Base-by-base conservation (phyloP, 2,113 vertebrate species). In the Ctenomys sociabilis region DNA sequence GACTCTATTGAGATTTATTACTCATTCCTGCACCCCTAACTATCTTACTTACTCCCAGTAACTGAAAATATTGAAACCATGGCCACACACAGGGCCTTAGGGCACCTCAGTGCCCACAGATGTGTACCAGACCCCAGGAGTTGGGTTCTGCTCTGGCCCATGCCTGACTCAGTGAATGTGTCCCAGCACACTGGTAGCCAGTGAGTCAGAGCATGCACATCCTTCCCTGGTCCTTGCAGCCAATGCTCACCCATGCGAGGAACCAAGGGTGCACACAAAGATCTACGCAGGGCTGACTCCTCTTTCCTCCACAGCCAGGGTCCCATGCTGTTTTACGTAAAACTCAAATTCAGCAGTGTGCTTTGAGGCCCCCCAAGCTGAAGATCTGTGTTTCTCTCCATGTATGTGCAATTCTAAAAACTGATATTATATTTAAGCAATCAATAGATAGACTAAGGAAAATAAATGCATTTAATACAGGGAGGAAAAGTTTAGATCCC, bases 261-360 rank as follows among this genome's bases (percentile, higher is more conserved):
- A 12, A 10, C 24, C 22, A 11, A 43, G 26, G 22, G 12, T 35
- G n/a, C 22, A 28, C 72, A 73, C 22, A 26, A 26, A 73, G 22
- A 1, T 13, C 72, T 40, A 4, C 3, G 17, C 72, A 12, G 37
- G 3, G 24, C 63, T 5, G 7, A 5, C 3, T n/a, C 21, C 37
- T 28, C 17, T 12, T 1, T 28, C 24, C 3, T 26, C 32, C 7
- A n/a, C 5, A 32, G 4, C 35, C 17, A 10, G 2, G 17, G 16
- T 88, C 14, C 19, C 3, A 66, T 92, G 43, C 40, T 37, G 21
- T 54, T 88, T 90, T 49, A 61, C 30, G 19, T 6, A 61, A 92
- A 85, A 68, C 40, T 91, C 59, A 66, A 64, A 82, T 35, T 85
- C 64, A 73, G 14, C 63, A 75, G 8, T 35, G 78, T 28, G 32